Conservation (phyloP, 2,113 vertebrate species). For the Chelonoidis abingdonii region DNA sequence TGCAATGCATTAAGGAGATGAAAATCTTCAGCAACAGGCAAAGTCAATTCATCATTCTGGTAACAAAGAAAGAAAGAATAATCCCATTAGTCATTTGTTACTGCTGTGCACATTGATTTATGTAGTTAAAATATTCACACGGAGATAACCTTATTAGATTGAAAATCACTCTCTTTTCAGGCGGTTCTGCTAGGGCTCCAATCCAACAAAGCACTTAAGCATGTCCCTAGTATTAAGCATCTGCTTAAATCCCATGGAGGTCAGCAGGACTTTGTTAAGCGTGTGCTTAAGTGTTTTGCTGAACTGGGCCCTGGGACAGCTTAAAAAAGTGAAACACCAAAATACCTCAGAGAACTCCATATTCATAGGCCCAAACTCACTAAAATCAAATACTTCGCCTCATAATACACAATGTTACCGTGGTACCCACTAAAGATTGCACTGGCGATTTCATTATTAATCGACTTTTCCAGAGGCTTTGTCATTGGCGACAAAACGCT, state of each 20-base stretch:
- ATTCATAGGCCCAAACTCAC: background rate
- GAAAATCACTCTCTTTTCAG: constrained; percentile 69
- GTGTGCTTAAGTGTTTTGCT: background rate
- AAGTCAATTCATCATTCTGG: constrained; percentile 69
- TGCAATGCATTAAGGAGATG: constrained; percentile 54
- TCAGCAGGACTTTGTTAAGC: background rate
- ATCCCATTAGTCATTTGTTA: constrained; percentile 60
- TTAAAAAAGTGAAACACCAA: background rate
- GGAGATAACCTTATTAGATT: constrained; percentile 74
- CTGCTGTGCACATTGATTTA: constrained; percentile 38
- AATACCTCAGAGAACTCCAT: background rate
- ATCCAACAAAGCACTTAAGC: constrained; percentile 71
- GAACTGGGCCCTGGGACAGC: background rate
- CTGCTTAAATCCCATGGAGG: background rate
- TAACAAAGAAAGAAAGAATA: constrained; percentile 69
- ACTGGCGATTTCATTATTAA: constrained; percentile 40
- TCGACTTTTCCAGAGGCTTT: constrained; percentile 6
- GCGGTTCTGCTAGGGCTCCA: constrained; percentile 49
- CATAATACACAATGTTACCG: background rate
- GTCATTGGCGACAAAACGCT: constrained; percentile 31
- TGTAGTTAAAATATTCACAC: constrained; percentile 71
- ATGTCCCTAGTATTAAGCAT: constrained; percentile 45
- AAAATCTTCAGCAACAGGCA: constrained; percentile 53
- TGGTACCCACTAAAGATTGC: background rate
- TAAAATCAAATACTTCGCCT: background rate